A percentile compares a stretch with the other conserved stretches of the same genome.
phyloP scores from a whole-genome alignment of 1,140 invertebrate species.

The Micrasema longulum region DNA sequence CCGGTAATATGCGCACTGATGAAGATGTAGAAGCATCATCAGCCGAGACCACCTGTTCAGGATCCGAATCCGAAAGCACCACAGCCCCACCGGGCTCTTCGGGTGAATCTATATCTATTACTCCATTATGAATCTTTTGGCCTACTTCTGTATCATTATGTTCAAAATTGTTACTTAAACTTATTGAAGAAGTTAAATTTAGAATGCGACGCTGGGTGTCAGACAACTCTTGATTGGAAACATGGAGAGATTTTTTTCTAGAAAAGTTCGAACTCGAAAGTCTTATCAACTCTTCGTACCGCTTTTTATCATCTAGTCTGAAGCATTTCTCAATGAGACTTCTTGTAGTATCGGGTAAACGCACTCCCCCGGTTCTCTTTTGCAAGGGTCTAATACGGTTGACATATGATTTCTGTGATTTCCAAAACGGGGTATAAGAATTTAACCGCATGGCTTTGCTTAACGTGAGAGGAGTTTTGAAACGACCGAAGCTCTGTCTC shows the following conservation, averaged over 20 bases:
- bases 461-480: constrained; percentile 35
- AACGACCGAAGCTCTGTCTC: constrained; percentile 18
- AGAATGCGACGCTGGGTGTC: constrained; percentile 17
- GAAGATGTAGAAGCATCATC: constrained; percentile 62
- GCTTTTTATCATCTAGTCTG: constrained; percentile 65
- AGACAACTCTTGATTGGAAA: constrained; percentile 22
- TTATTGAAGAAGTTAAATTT: neutral
- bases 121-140: constrained; percentile 20
- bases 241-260: constrained; percentile 54
- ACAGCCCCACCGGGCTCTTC: constrained; percentile 60
- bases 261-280: constrained; percentile 58
- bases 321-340: constrained; percentile 62
- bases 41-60: constrained; percentile 60
- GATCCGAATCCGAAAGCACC: constrained; percentile 65
- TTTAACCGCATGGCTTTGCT: constrained; percentile 35
- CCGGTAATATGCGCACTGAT: constrained; percentile 59
- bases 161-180: neutral
- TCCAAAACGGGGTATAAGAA: constrained; percentile 36
- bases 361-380: neutral
- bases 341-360: constrained; percentile 8
- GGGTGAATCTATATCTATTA: constrained; percentile 57
- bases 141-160: neutral
- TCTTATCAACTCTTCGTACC: constrained; percentile 64
- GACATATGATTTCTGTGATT: constrained; percentile 9
- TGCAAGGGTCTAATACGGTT: neutral